Evolutionary conservation across 2,888 invertebrate genomes (phyloP).

Genomic region (Mythimna ferrago): DNA sequence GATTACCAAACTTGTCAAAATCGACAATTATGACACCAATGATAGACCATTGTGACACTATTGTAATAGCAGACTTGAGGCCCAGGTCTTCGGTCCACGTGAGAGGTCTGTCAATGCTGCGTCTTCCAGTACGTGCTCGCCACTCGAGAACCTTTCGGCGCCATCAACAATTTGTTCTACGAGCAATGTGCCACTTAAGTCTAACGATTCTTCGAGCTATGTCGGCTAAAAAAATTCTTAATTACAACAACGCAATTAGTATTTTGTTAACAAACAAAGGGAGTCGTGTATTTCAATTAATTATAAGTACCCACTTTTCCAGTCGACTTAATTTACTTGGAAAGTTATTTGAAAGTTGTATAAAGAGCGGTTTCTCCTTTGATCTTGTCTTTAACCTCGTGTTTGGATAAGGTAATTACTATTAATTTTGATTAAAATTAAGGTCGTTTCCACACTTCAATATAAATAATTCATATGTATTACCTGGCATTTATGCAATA

Average conservation of each 20-base stretch:
- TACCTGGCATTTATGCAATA: background rate
- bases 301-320: conserved; percentile 70
- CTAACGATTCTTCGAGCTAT: no score
- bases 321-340: conserved; percentile 73
- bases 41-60: no score
- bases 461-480: background rate
- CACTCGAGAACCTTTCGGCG: no score
- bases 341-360: conserved; percentile 71
- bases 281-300: conserved; percentile 63
- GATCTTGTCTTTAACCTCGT: conserved; percentile 73
- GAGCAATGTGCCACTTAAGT: no score
- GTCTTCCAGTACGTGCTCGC: no score
- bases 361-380: conserved; percentile 72
- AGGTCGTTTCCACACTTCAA: conserved; percentile 29
- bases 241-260: conserved; percentile 37
- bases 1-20: no score
- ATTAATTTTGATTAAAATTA: conserved; percentile 72
- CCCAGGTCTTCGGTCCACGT: no score
- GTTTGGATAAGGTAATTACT: conserved; percentile 76
- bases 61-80: no score
- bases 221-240: conserved; percentile 7
- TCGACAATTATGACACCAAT: no score
- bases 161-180: no score
- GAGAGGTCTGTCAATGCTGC: no score
- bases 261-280: conserved; percentile 42